A percentile compares a stretch with the other conserved stretches of the same genome.
These are phyloP conservation scores for Asobara japonica DNA, from an alignment of 1,140 invertebrate genomes.

Conservation along the genomic window DNA sequence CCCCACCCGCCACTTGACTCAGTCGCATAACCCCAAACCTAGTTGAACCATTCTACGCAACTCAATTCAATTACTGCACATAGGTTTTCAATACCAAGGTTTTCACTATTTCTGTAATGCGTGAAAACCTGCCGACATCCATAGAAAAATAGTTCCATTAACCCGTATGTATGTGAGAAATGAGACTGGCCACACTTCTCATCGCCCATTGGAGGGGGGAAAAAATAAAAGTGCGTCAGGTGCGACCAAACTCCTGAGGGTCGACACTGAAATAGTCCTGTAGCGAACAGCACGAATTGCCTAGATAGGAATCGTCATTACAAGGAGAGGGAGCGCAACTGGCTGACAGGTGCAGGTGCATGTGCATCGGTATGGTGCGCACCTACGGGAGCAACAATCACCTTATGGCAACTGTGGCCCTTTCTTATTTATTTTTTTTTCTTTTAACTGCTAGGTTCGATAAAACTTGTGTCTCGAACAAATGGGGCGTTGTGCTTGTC, in stretches of 20 bases:
- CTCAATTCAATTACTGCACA: too few relatives aligned
- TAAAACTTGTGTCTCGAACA: background rate
- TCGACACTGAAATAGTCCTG: conserved; percentile 7
- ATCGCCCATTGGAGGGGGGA: background rate
- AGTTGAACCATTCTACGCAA: too few relatives aligned
- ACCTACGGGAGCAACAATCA: background rate
- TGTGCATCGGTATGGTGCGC: conserved; percentile 13
- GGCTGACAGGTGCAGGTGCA: conserved; percentile 19
- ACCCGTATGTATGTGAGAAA: conserved; percentile 14
- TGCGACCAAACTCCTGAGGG: conserved; percentile 6
- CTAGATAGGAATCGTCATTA: conserved; percentile 24
- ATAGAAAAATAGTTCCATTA: background rate
- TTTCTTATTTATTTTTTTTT: conserved; percentile 6
- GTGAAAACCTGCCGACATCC: background rate
- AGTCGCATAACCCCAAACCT: too few relatives aligned
- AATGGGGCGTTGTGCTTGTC: background rate
- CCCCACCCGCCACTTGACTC: too few relatives aligned
- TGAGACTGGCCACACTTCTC: conserved; percentile 12
- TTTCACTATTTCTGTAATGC: too few relatives aligned
- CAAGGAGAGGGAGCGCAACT: conserved; percentile 16
- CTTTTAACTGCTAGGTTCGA: background rate
- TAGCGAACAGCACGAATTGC: background rate
- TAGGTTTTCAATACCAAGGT: too few relatives aligned
- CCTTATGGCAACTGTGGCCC: conserved; percentile 6
- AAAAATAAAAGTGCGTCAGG: conserved; percentile 23